Evolutionary conservation across 2,888 invertebrate genomes (phyloP).

Genomic region (Hypselothyrea guttata): DNA sequence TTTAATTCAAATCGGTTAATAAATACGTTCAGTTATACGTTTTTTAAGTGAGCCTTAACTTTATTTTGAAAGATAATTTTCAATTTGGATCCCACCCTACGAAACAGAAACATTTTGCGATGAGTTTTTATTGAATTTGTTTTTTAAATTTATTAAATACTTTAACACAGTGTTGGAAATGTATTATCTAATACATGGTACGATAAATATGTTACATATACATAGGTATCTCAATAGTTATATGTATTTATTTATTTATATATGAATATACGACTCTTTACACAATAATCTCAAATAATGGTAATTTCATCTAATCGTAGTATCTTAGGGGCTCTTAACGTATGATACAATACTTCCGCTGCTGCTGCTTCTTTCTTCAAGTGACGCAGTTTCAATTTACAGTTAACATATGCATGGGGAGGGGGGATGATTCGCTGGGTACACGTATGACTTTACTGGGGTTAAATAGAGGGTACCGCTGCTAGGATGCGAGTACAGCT

Average conservation of each 20-base stretch:
- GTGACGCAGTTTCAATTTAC: conserved; percentile 32
- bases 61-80: too few relatives aligned
- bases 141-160: conserved; percentile 71
- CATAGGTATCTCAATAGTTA: conserved; percentile 51
- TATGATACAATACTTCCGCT: conserved; percentile 45
- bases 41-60: too few relatives aligned
- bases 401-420: conserved; percentile 16
- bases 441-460: conserved; percentile 11
- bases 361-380: conserved; percentile 7
- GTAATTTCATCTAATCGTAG: conserved; percentile 63
- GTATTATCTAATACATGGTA: conserved; percentile 65
- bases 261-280: conserved; percentile 40
- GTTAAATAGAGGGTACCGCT: conserved; percentile 2
- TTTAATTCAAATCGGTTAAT: too few relatives aligned
- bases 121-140: conserved; percentile 29
- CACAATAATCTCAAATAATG: conserved; percentile 60
- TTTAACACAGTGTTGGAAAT: conserved; percentile 77
- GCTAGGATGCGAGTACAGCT: conserved; percentile 17
- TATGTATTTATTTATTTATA: conserved; percentile 12
- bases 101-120: too few relatives aligned
- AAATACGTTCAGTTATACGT: too few relatives aligned
- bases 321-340: conserved; percentile 55
- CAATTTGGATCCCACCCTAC: too few relatives aligned
- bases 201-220: conserved; percentile 60
- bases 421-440: conserved; percentile 7